phyloP scores from a whole-genome alignment of 2,888 invertebrate species.

The Hylaea fasciaria region DNA sequence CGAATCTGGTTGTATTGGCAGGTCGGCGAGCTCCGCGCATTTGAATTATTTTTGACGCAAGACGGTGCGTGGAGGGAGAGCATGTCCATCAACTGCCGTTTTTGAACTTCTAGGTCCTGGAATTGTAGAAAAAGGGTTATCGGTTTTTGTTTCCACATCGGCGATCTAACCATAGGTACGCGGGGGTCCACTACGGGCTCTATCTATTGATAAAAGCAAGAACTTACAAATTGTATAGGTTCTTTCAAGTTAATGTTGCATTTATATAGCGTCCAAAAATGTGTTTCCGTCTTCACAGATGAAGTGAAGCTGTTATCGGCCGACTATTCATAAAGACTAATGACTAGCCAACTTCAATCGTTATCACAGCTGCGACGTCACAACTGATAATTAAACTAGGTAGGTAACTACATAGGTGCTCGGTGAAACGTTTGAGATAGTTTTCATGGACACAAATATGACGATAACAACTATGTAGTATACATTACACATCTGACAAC shows the following conservation, averaged over 20 bases:
- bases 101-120: conserved; percentile 91
- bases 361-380: conserved; percentile 48
- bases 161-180: no score
- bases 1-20: conserved; percentile 75
- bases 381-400: conserved; percentile 46
- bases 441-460: background rate
- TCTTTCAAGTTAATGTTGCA: no score
- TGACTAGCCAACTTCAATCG: conserved; percentile 44
- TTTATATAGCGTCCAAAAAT: conserved; percentile 1
- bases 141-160: no score
- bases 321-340: conserved; percentile 47
- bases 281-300: conserved; percentile 15
- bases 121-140: conserved; percentile 44
- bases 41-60: conserved; percentile 85
- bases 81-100: conserved; percentile 91
- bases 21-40: conserved; percentile 72
- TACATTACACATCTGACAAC: no score
- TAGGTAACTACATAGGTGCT: no score
- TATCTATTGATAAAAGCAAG: no score
- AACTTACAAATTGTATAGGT: background rate
- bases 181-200: no score
- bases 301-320: conserved; percentile 42
- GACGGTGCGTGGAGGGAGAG: conserved; percentile 89
- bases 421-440: conserved; percentile 31
- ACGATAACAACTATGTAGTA: no score